A percentile compares a stretch with the other conserved stretches of the same genome.
phyloP scores from a whole-genome alignment of 2,888 invertebrate species.

The Dyspetes luteomarginatus region DNA sequence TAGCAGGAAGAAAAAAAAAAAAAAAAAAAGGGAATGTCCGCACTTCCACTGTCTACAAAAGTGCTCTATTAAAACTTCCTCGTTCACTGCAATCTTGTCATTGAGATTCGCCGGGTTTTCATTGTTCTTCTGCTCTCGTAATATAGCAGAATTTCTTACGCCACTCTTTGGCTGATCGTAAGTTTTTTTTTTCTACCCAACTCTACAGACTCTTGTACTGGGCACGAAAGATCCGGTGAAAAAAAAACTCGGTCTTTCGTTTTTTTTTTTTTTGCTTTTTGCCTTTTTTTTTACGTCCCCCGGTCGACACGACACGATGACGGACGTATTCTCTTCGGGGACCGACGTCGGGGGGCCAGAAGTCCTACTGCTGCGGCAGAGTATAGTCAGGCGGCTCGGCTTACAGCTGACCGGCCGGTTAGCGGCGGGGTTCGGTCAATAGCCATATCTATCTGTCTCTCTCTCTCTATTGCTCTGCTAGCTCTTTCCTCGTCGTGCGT shows the following conservation, averaged over 20 bases:
- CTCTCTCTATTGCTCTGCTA: not conserved
- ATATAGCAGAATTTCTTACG: not conserved
- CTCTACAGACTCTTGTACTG: not conserved
- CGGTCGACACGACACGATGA: constrained; percentile 44
- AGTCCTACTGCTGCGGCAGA: constrained; percentile 64
- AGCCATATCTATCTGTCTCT: constrained; percentile 76
- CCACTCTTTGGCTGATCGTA: not conserved
- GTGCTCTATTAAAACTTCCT: not conserved
- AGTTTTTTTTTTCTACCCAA: not conserved
- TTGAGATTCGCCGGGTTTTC: not conserved
- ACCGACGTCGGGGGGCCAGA: constrained; percentile 57
- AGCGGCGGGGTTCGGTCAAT: constrained; percentile 80
- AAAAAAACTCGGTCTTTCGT: constrained; percentile 48
- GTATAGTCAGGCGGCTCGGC: constrained; percentile 72
- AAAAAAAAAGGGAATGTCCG: not conserved
- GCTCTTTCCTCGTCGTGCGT: constrained; percentile 27
- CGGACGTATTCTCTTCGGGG: constrained; percentile 56
- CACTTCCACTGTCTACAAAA: not conserved
- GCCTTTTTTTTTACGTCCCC: constrained; percentile 32
- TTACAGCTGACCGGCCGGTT: constrained; percentile 83
- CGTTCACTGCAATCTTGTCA: not conserved
- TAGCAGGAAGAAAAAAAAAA: not conserved
- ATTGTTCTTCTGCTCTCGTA: not conserved
- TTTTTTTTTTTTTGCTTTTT: constrained; percentile 6
- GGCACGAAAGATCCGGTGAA: not conserved